Evolutionary conservation across 2,888 invertebrate genomes (phyloP).

Genomic region (Bellardia bayeri): DNA sequence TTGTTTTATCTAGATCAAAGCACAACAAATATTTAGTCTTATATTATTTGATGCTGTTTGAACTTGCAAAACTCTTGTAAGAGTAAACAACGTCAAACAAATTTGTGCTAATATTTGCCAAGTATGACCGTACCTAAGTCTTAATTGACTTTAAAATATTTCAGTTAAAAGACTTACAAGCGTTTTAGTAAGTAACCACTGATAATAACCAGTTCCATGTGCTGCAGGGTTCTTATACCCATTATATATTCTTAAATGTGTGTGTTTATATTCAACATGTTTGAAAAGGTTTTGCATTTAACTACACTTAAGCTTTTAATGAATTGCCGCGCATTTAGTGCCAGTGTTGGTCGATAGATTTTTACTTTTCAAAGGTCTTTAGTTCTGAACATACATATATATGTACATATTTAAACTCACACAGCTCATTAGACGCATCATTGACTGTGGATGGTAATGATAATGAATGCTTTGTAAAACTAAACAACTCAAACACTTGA

Average conservation of each 20-base stretch:
- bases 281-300: constrained; percentile 41
- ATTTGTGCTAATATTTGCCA: no score
- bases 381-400: constrained; percentile 18
- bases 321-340: constrained; percentile 35
- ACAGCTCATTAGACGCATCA: constrained; percentile 57
- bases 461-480: constrained; percentile 33
- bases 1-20: no score
- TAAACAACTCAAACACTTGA: neutral
- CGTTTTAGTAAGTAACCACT: no score
- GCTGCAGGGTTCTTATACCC: neutral
- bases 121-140: no score
- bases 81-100: no score
- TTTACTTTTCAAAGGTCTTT: constrained; percentile 47
- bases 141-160: no score
- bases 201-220: neutral
- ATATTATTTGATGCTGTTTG: no score
- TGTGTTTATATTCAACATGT: neutral
- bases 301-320: constrained; percentile 45
- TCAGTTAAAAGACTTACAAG: no score
- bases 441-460: constrained; percentile 30
- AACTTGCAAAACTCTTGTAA: no score
- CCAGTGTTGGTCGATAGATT: constrained; percentile 37
- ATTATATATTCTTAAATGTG: neutral
- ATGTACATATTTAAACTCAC: constrained; percentile 6
- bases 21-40: no score